Evolutionary conservation across 2,797 vertebrate species (phyloP), one percentile per base, ranked within the genome.

Genomic region (Eospalax fontanierii): DNA sequence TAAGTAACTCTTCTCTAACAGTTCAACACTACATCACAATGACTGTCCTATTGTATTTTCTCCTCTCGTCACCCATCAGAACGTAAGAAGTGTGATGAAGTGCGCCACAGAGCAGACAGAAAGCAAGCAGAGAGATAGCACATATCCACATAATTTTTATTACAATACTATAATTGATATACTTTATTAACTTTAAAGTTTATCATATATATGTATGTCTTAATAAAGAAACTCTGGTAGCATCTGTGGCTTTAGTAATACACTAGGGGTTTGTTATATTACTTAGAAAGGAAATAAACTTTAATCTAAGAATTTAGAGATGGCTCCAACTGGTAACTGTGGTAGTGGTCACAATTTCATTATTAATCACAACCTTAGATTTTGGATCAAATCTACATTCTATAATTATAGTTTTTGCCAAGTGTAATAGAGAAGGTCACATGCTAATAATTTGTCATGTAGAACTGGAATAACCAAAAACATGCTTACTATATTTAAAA

Each of bases 331-430:
- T 83, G 35, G 30, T 65, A 87, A 8, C 50, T 80, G 88, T 91
- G 14, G n/a, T 87, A 89, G 90, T 89, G 22, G 21, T 28, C 10
- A 70, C 16, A 89, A 24, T 35, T 33, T 88, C 5, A 26, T 93
- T 74, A 46, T 85, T 22, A 83, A 73, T 89, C 6, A 1, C 54
- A 83, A 59, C 5, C 10, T 84, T 91, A 40, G 1, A 89, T 73
- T 85, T 76, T 59, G 92, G 66, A 59, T 76, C 76, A 82, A 74
- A 40, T 85, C 15, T 87, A 3, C 18, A 22, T 81, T n/a, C n/a
- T 89, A 9, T 38, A 82, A 90, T 84, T 81, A 86, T 63, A 35
- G 11, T 68, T 94, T 95, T n/a, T n/a, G n/a, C n/a, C n/a, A n/a
- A n/a, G n/a, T 73, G 61, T 74, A 35, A 68, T 15, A 18, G 81